Evolutionary conservation across 2,113 vertebrate species (phyloP).

Genomic region (Tapirus terrestris): DNA sequence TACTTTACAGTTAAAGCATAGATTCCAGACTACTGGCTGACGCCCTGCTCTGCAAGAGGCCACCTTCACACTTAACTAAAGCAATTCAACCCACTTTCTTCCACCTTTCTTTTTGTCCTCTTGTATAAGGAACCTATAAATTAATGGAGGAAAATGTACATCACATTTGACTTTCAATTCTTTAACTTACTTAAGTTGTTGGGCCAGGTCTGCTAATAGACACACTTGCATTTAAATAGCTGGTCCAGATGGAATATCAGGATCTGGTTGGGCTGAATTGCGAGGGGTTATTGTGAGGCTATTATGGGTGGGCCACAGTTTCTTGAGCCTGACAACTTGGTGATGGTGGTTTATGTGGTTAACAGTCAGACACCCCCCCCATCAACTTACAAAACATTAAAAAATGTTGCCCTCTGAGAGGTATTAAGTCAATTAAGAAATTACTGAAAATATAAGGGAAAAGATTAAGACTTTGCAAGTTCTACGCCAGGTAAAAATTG

Average conservation of each 20-base stretch:
- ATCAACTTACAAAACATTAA: background rate
- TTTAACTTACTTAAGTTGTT: background rate
- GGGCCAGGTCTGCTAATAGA: background rate
- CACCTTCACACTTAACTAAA: background rate
- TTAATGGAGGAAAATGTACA: background rate
- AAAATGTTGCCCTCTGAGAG: background rate
- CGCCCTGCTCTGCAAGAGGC: background rate
- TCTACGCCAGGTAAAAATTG: background rate
- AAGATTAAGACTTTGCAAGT: background rate
- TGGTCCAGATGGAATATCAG: background rate
- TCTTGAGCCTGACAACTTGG: background rate
- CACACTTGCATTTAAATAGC: background rate
- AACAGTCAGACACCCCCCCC: background rate
- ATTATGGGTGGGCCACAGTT: background rate
- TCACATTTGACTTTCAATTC: background rate
- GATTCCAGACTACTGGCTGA: conserved; percentile 42
- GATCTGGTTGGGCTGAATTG: background rate
- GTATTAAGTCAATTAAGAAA: background rate
- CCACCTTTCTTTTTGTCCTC: background rate
- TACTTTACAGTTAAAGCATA: conserved; percentile 5
- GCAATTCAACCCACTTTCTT: background rate
- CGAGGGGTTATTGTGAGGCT: background rate
- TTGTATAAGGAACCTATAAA: background rate
- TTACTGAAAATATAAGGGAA: background rate
- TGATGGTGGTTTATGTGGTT: background rate